Base-by-base conservation (phyloP, 1,140 invertebrate species). In the Solenopsis invicta region DNA sequence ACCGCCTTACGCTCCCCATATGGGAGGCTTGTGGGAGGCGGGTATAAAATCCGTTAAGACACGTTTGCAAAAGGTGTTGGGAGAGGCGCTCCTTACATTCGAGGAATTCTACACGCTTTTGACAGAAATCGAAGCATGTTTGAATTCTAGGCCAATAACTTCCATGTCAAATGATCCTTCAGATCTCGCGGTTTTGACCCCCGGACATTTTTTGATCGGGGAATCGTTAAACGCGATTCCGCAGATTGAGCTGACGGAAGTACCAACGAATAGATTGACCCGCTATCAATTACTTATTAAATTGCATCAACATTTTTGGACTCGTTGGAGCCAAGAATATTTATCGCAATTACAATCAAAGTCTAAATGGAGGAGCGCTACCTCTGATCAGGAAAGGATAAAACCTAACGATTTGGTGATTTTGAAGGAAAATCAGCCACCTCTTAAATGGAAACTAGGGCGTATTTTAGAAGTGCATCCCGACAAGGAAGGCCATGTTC, bases 91-190 rank as follows among this genome's bases (percentile, higher is more conserved):
- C 24, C 76, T 92, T 4, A 91, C 76, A 10, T 90, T 76, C 41
- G 88, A 91, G 77, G 75, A 91, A 24, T 87, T 89, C 29, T 54
- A 61, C 16, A 91, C 89, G 0, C 13, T 91, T 13, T 56, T 89
- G 2, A 54, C 34, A 1, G 85, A 90, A 81, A 66, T 91, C 2
- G 90, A 91, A 62, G 89, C 84, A 5, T 54, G 56, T 16, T 59
- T 91, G 9, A 92, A 92, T 80, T 91, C 90, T 0, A 66, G 90
- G 4, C 89, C 90, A 0, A 61, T 90, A 29, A 87, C 37, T n/a
- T 85, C 89, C 0, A 64, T 54, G 52, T 64, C 29, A 10, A 64
- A 6, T 16, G 61, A 64, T 34, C 61, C 61, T n/a, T n/a, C n/a
- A n/a, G n/a, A n/a, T 64, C 2, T 64, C 4, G 2, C 61, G 2